Base-by-base conservation (phyloP, 2,888 invertebrate genomes). In the Xestobium rufovillosum region DNA sequence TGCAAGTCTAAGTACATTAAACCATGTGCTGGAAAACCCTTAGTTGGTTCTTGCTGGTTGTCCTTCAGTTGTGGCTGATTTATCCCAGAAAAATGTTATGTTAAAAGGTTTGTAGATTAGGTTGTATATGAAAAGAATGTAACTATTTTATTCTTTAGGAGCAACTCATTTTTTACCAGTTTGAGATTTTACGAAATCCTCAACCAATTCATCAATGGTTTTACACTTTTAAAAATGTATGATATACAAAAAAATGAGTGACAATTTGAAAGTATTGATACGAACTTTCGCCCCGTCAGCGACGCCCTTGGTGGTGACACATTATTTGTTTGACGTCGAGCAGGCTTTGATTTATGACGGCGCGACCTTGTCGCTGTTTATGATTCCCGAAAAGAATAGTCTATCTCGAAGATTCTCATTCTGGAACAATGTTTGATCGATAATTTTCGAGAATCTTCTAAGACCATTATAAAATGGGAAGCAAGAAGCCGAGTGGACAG, bases 11-110 rank as follows among this genome's bases (percentile, higher is more conserved):
- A 19, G n/a, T 19, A 19, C 23, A 19, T 19, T 19, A 19, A 19
- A 19, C n/a, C 23, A n/a, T 19, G 23, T 19, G 23, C 23, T 19
- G 6, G 23, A 19, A 19, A 19, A 19, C 23, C 23, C 23, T 19
- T 19, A 19, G 6, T 19, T 19, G 23, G 23, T 19, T n/a, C 23
- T 19, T 19, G 23, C 23, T 19, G 23, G 23, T 19, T 19, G 23
- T 19, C 23, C 23, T 19, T 19, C 23, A 19, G 23, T n/a, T 19
- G 23, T 19, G 23, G 23, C 23, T 19, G 23, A 19, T 19, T n/a
- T 19, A 8, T 19, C 23, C 23, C 6, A n/a, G 23, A 19, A 19
- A 19, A n/a, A 19, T 19, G 23, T 19, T n/a, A 19, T 19, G 23
- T 19, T 19, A 19, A 19, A 19, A 19, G 23, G 23, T 19, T 19